A percentile compares a stretch with the other conserved stretches of the same genome.
Evolutionary conservation across 2,888 invertebrate species (phyloP).

Genomic region (Oscheius myriophilus): DNA sequence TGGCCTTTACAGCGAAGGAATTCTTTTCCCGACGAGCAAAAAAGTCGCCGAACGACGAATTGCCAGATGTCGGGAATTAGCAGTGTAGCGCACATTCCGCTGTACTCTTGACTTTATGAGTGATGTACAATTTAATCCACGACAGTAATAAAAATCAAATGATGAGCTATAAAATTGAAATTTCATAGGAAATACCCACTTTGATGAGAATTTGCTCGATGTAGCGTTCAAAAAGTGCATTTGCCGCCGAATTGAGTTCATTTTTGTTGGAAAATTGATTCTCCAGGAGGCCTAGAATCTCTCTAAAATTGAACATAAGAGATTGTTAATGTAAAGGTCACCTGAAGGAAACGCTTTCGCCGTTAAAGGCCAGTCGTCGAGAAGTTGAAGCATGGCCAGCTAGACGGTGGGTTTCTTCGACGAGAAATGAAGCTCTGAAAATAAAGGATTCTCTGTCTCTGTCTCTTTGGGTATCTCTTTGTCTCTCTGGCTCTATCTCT

Average conservation of each 20-base stretch:
- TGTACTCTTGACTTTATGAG: no score
- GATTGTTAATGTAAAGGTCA: neutral
- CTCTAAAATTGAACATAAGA: constrained; percentile 22
- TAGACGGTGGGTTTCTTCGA: constrained; percentile 48
- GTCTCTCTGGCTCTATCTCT: no score
- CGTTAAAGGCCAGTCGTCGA: constrained; percentile 40
- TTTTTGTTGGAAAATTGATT: constrained; percentile 41
- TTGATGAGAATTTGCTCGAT: constrained; percentile 47
- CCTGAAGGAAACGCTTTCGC: constrained; percentile 47
- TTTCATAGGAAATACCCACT: constrained; percentile 8
- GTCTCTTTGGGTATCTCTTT: no score
- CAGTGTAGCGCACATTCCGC: no score
- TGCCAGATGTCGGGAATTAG: no score
- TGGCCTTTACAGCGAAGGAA: no score
- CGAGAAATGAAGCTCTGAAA: constrained; percentile 14
- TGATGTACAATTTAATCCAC: no score
- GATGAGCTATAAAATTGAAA: no score
- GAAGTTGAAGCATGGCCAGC: constrained; percentile 46
- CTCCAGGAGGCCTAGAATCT: constrained; percentile 43
- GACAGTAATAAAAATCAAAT: no score
- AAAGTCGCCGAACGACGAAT: no score
- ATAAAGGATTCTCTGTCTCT: no score
- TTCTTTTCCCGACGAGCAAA: no score
- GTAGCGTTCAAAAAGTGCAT: constrained; percentile 44
- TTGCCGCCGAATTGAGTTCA: constrained; percentile 40